These are phyloP conservation scores for Ypsolopha sequella DNA, from an alignment of 2,888 invertebrate species.

Conservation along the genomic window DNA sequence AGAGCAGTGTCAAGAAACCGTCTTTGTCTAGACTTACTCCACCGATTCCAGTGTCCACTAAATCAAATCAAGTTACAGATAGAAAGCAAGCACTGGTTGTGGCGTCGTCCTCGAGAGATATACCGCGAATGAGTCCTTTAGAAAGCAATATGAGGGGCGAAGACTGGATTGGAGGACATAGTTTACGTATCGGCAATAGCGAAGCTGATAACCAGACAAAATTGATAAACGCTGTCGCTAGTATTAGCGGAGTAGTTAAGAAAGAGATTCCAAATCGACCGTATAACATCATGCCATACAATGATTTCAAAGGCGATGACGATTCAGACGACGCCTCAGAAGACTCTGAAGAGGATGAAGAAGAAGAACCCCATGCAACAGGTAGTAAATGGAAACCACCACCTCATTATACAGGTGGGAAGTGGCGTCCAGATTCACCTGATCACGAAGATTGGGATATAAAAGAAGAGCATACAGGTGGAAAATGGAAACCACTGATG, in stretches of 20 bases:
- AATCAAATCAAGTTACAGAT: slow-evolving; percentile 25
- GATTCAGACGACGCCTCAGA: slow-evolving; percentile 69
- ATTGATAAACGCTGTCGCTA: slow-evolving; percentile 75
- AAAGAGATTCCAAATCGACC: slow-evolving; percentile 58
- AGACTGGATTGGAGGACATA: slow-evolving; percentile 74
- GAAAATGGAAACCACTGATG: slow-evolving; percentile 73
- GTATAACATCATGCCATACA: slow-evolving; percentile 44
- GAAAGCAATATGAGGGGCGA: slow-evolving; percentile 63
- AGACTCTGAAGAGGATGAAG: slow-evolving; percentile 71
- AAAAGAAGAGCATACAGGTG: slow-evolving; percentile 68
- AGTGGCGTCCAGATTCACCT: slow-evolving; percentile 58
- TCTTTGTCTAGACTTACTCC: slow-evolving; percentile 62
- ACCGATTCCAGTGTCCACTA: slow-evolving; percentile 44
- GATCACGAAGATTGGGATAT: slow-evolving; percentile 70
- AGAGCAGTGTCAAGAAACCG: slow-evolving; percentile 77
- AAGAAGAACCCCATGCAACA: slow-evolving; percentile 54
- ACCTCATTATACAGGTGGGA: slow-evolving; percentile 56
- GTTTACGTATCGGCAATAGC: slow-evolving; percentile 62
- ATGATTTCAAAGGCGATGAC: slow-evolving; percentile 51
- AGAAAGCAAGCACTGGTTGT: slow-evolving; percentile 34
- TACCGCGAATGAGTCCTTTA: slow-evolving; percentile 48
- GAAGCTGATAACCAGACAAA: slow-evolving; percentile 70
- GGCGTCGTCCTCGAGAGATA: slow-evolving; percentile 42
- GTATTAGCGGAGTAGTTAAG: slow-evolving; percentile 68
- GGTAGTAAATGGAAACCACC: slow-evolving; percentile 84